phyloP scores from a whole-genome alignment of 2,113 vertebrate species.

The Nycticorax nycticorax region DNA sequence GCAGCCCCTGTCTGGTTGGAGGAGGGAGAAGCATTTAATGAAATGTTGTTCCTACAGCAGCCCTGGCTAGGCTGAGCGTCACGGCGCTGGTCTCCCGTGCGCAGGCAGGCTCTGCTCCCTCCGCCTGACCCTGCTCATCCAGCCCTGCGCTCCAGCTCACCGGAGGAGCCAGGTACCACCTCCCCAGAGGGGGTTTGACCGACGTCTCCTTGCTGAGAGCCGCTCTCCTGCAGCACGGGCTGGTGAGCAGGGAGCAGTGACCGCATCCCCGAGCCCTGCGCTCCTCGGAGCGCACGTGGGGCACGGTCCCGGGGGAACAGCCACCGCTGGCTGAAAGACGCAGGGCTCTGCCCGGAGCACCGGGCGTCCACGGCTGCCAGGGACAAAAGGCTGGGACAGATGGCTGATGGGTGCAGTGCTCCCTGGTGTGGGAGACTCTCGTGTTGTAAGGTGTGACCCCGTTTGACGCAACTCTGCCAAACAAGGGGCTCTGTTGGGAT shows the following conservation, averaged over 20 bases:
- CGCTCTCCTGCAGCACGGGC: rapidly evolving
- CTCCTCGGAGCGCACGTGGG: not conserved
- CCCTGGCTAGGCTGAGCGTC: not conserved
- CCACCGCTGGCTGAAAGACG: rapidly evolving
- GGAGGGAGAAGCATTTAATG: not conserved
- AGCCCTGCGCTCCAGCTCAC: not conserved
- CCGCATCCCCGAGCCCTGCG: not conserved
- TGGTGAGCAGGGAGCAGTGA: not conserved
- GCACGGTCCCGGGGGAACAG: rapidly evolving
- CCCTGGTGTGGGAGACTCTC: rapidly evolving
- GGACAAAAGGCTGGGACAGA: not conserved
- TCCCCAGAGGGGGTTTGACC: not conserved
- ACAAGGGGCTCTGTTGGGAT: rapidly evolving
- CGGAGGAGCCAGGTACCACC: not conserved
- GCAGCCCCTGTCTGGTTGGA: rapidly evolving
- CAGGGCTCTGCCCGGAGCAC: not conserved
- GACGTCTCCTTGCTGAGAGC: rapidly evolving
- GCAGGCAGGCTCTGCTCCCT: not conserved
- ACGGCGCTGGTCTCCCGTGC: rapidly evolving
- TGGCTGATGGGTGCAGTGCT: rapidly evolving
- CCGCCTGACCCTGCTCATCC: rapidly evolving
- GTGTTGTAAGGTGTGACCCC: rapidly evolving
- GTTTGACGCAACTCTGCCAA: not conserved
- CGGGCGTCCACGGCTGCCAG: rapidly evolving
- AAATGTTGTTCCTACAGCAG: not conserved